Percentiles rank a stretch among this genome's conserved stretches.
Evolutionary conservation across 2,113 vertebrate species (phyloP).

Genomic region (Solenodon paradoxus): DNA sequence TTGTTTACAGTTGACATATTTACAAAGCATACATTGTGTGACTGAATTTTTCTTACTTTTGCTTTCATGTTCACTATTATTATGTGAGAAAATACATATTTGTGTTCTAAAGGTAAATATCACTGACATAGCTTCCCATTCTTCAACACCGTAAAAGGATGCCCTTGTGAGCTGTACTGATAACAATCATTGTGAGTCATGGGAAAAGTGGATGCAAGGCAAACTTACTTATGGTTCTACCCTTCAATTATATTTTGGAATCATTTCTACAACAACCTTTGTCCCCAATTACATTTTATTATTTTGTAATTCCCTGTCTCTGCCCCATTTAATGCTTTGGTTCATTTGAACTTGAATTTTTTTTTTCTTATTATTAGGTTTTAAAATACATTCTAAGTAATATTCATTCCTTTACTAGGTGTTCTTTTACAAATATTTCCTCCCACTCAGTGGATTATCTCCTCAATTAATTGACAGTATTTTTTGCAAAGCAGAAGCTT

Average conservation of each 20-base stretch:
- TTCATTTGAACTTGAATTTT: too few relatives aligned
- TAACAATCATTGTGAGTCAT: not conserved
- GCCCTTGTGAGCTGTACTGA: accelerated
- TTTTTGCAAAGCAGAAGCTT: too few relatives aligned
- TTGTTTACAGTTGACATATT: not conserved
- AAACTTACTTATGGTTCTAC: not conserved
- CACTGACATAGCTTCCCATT: not conserved
- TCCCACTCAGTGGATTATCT: too few relatives aligned
- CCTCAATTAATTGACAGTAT: too few relatives aligned
- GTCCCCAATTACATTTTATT: not conserved
- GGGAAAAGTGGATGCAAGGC: not conserved
- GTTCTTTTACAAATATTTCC: too few relatives aligned
- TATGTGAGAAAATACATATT: not conserved
- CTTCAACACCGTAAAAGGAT: not conserved
- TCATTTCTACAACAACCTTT: not conserved
- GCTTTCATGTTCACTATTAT: not conserved
- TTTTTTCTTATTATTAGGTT: too few relatives aligned
- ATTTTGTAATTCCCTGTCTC: not conserved
- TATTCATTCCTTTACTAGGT: too few relatives aligned
- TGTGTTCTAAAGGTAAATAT: not conserved
- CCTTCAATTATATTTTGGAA: not conserved
- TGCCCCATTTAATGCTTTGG: too few relatives aligned
- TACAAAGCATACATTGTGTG: not conserved
- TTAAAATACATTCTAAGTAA: too few relatives aligned
- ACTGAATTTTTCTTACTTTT: not conserved